Base-by-base conservation (phyloP, 2,888 invertebrate genomes). In the Drepanosiphum platanoidis region DNA sequence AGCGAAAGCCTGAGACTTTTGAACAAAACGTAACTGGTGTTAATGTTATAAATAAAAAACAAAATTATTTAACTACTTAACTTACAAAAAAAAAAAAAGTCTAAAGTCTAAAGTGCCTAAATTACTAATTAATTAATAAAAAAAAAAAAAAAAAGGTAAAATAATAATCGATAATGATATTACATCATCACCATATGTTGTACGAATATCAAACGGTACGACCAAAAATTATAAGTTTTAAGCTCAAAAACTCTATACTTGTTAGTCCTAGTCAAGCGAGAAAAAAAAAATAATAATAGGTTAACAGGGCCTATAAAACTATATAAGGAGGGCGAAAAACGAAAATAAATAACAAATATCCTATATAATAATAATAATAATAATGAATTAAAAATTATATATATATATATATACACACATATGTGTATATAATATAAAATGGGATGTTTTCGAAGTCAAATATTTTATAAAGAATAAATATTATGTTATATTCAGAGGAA, bases 261-360 rank as follows among this genome's bases (percentile, higher is more conserved):
- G 71, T 83, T 83, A 74, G 82, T 72, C 82, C 72, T 72, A 84
- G 68, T 66, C 52, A 84, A 66, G 66, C 83, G 39, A 72, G 58
- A 77, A 84, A 75, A 52, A 84, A 34, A 71, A 58, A 72, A 81
- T 79, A 82, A 72, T 72, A 84, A 77, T 66, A 84, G 81, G 58
- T 74, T 84, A 84, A 84, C 84, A 84, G 84, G 77, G 84, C 77
- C 75, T 84, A 84, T 84, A 84, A 84, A 84, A 84, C 84, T 84
- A 70, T 74, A 22, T n/a, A 74, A 64, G 66, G 22, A 36, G 11
- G 22, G 11, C 0, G 75, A 84, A 77, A 84, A 84, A 75, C 75
- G 52, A 84, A 84, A 84, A 84, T 58, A 39, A 82, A 61, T 58
- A 81, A 81, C 71, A 81, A 81, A 81, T 36, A 81, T 58, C 52